Conservation (phyloP, 2,113 vertebrate genomes). For the Condylura cristata region DNA sequence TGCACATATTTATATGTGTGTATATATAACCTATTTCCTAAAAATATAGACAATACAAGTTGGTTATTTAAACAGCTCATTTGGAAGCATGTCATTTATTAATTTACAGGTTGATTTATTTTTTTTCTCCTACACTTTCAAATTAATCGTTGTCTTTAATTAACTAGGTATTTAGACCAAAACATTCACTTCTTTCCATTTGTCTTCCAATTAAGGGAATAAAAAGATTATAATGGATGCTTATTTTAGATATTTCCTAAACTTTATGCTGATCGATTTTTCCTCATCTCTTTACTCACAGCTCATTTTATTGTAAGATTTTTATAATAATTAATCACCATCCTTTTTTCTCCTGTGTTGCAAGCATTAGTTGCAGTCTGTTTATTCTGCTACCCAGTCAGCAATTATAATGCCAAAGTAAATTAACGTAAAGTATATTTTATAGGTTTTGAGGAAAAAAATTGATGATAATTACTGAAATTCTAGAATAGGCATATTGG, state of each 20-base stretch:
- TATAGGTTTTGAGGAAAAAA: constrained; percentile 53
- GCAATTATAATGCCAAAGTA: constrained; percentile 61
- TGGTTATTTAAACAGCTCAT: background rate
- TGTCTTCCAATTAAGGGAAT: constrained; percentile 33
- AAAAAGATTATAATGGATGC: background rate
- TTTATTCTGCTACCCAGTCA: constrained; percentile 56
- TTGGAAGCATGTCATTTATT: background rate
- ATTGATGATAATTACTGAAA: constrained; percentile 65
- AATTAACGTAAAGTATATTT: constrained; percentile 64
- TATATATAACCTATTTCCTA: background rate
- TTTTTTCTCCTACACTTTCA: background rate
- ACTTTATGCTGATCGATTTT: constrained; percentile 29
- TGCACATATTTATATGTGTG: too few species aligned
- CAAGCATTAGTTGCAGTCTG: background rate
- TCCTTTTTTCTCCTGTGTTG: background rate
- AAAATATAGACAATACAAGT: background rate
- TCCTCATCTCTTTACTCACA: constrained; percentile 23
- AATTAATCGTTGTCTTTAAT: background rate
- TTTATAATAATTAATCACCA: constrained; percentile 59
- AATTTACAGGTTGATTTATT: background rate
- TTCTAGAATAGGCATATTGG: background rate
- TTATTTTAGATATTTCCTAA: constrained; percentile 43
- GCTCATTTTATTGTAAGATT: constrained; percentile 4
- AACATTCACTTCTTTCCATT: background rate
- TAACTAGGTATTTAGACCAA: background rate